phyloP scores from a whole-genome alignment of 1,140 invertebrate genomes.

The Homarus americanus region DNA sequence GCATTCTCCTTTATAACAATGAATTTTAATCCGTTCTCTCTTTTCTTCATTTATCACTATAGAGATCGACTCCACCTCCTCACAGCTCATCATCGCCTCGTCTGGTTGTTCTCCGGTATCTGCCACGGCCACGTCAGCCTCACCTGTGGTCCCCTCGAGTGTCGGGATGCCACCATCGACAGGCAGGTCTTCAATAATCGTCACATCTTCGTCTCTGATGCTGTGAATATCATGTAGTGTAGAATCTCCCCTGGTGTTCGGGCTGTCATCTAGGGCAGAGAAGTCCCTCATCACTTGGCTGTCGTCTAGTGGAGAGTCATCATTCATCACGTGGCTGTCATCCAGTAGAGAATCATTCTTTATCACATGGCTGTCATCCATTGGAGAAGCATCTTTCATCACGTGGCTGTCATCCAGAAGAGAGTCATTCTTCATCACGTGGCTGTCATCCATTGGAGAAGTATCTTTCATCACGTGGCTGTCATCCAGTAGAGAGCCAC shows the following conservation, averaged over 20 bases:
- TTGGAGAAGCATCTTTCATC: neutral
- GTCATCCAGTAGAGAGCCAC: neutral
- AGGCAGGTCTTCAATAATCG: neutral
- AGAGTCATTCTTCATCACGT: neutral
- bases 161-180: neutral
- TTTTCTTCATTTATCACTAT: neutral
- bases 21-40: neutral
- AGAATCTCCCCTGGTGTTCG: neutral
- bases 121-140: neutral
- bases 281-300: neutral
- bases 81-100: neutral
- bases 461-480: neutral
- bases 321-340: neutral
- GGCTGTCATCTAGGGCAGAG: neutral
- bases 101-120: neutral
- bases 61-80: neutral
- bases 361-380: neutral
- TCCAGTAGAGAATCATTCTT: neutral
- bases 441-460: neutral
- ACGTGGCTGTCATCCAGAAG: neutral
- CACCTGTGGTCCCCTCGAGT: neutral
- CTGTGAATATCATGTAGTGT: neutral
- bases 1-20: neutral
- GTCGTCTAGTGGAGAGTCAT: no score
- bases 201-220: neutral